Percentiles rank a stretch among this genome's conserved stretches.
Conservation (phyloP, 2,888 invertebrate species). For the Chymomyza procnemis region DNA sequence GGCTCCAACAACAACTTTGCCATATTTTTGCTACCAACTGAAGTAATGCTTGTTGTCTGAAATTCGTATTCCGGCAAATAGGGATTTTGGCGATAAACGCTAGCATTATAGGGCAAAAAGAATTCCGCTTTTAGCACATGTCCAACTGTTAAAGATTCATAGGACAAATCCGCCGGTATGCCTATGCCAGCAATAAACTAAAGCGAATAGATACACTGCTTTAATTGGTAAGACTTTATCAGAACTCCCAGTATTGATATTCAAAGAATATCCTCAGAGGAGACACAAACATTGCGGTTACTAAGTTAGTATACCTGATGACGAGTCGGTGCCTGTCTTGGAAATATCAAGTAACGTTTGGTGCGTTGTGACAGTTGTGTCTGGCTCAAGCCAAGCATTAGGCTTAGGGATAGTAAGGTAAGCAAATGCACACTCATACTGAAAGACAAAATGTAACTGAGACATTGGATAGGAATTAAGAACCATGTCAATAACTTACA, state of each 20-base stretch:
- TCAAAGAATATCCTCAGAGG: too few species aligned
- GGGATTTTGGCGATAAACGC: conserved; percentile 69
- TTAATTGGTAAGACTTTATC: too few species aligned
- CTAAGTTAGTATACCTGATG: conserved; percentile 59
- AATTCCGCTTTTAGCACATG: conserved; percentile 70
- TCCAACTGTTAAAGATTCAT: conserved; percentile 71
- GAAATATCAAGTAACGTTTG: conserved; percentile 71
- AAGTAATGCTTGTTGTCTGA: conserved; percentile 5
- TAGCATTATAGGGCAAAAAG: conserved; percentile 68
- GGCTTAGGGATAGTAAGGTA: conserved; percentile 4
- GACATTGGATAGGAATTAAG: neutral
- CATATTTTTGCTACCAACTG: neutral
- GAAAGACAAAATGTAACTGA: conserved; percentile 14
- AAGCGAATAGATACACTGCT: neutral
- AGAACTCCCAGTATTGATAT: too few species aligned
- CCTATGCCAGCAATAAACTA: conserved; percentile 75
- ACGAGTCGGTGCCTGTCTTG: conserved; percentile 70
- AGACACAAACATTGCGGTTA: too few species aligned
- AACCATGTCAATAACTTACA: neutral
- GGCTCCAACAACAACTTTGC: conserved; percentile 30
- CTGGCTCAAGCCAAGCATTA: neutral
- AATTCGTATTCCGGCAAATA: conserved; percentile 68
- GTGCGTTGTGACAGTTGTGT: conserved; percentile 11
- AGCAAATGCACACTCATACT: conserved; percentile 31
- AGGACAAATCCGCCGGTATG: conserved; percentile 72